These are phyloP conservation scores for Rhinolophus sinicus DNA, from an alignment of 2,113 vertebrate genomes.

Conservation along the genomic window DNA sequence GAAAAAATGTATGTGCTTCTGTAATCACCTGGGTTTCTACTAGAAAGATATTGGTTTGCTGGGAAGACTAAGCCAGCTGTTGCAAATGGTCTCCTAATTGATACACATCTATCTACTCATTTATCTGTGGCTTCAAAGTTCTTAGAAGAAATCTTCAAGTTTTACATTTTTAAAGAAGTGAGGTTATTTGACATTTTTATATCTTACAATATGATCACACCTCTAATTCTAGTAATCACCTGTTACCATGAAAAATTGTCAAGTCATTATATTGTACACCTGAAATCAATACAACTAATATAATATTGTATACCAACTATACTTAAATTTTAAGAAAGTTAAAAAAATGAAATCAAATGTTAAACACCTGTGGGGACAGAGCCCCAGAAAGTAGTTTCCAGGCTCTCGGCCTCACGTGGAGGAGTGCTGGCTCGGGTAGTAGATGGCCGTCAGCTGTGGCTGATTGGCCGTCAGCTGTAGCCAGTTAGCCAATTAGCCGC, in stretches of 20 bases:
- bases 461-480: too few relatives aligned
- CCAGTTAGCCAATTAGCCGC: too few relatives aligned
- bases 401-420: too few relatives aligned
- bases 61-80: not conserved
- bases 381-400: too few relatives aligned
- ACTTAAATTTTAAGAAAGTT: not conserved
- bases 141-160: conserved; percentile 12
- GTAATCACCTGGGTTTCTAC: not conserved
- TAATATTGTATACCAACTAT: not conserved
- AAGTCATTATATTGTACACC: not conserved
- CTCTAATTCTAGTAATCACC: not conserved
- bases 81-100: not conserved
- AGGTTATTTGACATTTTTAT: not conserved
- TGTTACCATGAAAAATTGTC: not conserved
- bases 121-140: not conserved
- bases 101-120: not conserved
- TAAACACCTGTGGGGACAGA: too few relatives aligned
- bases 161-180: conserved; percentile 55
- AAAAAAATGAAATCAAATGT: conserved; percentile 51
- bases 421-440: too few relatives aligned
- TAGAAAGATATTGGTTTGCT: not conserved
- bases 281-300: not conserved
- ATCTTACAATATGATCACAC: not conserved
- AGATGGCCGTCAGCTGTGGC: too few relatives aligned
- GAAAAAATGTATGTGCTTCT: not conserved